Evolutionary conservation across 2,888 invertebrate genomes (phyloP), one percentile per base, ranked within the genome.

Genomic region (Diarsia brunnea): DNA sequence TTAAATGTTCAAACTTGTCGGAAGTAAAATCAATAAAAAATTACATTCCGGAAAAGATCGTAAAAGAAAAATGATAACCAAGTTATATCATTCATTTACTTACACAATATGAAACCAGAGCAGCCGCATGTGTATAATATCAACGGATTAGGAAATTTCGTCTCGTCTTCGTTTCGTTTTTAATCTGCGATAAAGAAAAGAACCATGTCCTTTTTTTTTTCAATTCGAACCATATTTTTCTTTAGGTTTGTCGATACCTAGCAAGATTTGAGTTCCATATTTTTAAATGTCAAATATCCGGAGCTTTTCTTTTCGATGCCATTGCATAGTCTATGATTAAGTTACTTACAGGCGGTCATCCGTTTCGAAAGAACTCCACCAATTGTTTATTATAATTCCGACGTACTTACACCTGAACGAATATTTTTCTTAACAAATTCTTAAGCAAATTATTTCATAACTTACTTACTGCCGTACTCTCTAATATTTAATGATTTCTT

Each of bases 31-130:
- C 24, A 31, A 43, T 43, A 51, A 66, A 71, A 53, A 45, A 24
- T 49, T 47, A 38, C 31, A 38, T 61, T 24, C 38, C 24, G 5
- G 8, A 64, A 70, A 49, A 69, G 12, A 51, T 24, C 49, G 24
- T 31, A 31, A 45, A 64, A 69, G 60, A 69, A 60, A 43, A 69
- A 55, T 45, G 58, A 51, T 24, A 21, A 47, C 64, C 38, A 66
- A 78, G 63, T 70, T 74, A 74, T 69, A 45, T 74, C 51, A 51
- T 68, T 69, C 64, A 79, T 69, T n/a, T n/a, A n/a, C n/a, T 72
- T 79, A 47, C 79, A 69, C 75, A 53, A 79, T 55, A 65, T 72
- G 58, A 51, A 63, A 51, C 58, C n/a, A 58, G 21, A 53, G 14
- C 45, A 55, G 45, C 31, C 55, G 47, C 24, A 64, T 61, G 27